Conservation (phyloP, 1,140 invertebrate genomes). For the Megalopta genalis region DNA sequence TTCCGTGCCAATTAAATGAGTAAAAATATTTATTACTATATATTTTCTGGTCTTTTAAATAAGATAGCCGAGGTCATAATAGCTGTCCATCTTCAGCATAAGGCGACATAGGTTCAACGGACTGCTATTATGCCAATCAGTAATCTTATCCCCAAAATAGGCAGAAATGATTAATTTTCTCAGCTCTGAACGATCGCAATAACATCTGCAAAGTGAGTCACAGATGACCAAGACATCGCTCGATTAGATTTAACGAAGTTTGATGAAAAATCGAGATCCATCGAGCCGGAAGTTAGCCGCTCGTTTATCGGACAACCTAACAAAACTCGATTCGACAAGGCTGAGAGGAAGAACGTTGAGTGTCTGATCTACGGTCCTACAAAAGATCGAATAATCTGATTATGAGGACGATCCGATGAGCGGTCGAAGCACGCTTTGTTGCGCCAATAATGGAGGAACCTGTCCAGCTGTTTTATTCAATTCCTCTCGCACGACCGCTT, state of each 20-base stretch:
- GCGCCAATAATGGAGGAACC: constrained; percentile 58
- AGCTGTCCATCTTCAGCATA: too few species aligned
- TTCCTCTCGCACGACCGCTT: constrained; percentile 47
- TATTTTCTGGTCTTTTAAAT: too few species aligned
- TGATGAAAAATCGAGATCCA: not conserved
- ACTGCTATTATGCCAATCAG: too few species aligned
- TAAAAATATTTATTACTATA: too few species aligned
- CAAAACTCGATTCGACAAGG: not conserved
- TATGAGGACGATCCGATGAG: constrained; percentile 63
- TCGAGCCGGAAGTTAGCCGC: constrained; percentile 12
- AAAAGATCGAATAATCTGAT: constrained; percentile 24
- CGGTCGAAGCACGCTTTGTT: constrained; percentile 60
- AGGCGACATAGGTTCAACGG: too few species aligned
- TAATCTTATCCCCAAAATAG: too few species aligned
- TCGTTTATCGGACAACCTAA: not conserved
- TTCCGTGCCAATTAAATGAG: too few species aligned
- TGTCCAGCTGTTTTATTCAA: constrained; percentile 53
- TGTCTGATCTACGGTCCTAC: not conserved
- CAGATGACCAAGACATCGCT: not conserved
- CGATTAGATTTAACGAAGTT: not conserved
- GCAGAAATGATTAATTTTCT: too few species aligned
- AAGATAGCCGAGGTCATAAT: too few species aligned
- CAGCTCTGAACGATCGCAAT: too few species aligned
- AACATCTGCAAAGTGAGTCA: not conserved
- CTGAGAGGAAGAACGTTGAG: not conserved